Base-by-base conservation (phyloP, 2,797 vertebrate species). In the Pelochelys cantorii region DNA sequence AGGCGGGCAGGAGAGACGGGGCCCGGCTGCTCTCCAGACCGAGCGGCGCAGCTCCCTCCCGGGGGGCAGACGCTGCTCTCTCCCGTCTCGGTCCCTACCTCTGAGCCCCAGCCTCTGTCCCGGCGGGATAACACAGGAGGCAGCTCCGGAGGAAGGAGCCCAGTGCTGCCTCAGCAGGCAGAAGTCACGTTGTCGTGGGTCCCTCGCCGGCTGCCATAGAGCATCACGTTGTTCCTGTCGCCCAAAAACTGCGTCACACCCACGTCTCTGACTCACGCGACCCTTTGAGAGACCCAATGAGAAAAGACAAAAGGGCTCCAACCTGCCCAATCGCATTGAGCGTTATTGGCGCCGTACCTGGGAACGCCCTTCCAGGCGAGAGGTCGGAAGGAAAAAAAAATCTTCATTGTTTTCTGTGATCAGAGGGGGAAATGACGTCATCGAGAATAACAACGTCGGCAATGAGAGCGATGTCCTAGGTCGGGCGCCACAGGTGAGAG, bases 1-100 rank as follows among this genome's bases (percentile, higher is more conserved):
- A 14, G 2, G 3, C 6, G 6, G 27, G 31, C 62, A 29, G 31
- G 15, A n/a, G 31, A 65, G 62, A 65, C n/a, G 18, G n/a, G 65
- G 62, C 31, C 62, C 65, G 65, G 31, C 8, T 34, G 31, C 17
- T 68, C 4, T 18, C 83, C 68, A 85, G 8, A 15, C 37, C 20
- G 5, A n/a, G 1, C 1, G 3, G 82, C 54, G 1, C 55, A 31
- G 31, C 5, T 0, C 2, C n/a, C 48, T 31, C 25, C 1, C 9
- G 13, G 29, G 13, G 14, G 15, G 5, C 31, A 29, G 4, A 8
- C 29, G 29, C 15, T 34, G 31, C 17, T 34, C 65, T 20, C n/a
- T 68, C 17, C 42, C 59, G 42, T 62, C 81, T 6, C 59, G 65
- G 22, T 22, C 65, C n/a, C 20, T n/a, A 71, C 65, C 65, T 71